These are phyloP conservation scores for Gobiocypris rarus DNA, from an alignment of 2,113 vertebrate species.

Conservation along the genomic window DNA sequence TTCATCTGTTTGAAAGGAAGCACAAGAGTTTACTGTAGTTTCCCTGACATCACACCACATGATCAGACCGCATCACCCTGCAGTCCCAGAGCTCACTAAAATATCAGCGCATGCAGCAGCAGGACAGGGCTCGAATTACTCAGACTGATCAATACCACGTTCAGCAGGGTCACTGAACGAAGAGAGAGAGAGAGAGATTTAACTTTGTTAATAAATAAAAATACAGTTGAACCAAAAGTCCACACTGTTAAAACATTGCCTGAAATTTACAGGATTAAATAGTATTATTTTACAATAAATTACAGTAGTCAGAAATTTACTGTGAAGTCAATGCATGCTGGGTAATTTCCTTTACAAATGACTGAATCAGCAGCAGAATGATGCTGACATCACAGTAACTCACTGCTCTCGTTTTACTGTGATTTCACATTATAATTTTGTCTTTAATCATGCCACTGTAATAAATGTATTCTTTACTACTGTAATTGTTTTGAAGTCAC, in stretches of 20 bases:
- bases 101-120: conserved; percentile 41
- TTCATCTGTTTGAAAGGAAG: background rate
- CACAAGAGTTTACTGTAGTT: conserved; percentile 1
- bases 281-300: too few relatives aligned
- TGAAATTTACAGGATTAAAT: too few relatives aligned
- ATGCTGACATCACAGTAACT: too few relatives aligned
- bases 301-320: too few relatives aligned
- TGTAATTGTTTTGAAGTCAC: too few relatives aligned
- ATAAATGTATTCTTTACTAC: too few relatives aligned
- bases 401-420: too few relatives aligned
- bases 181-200: background rate
- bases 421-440: too few relatives aligned
- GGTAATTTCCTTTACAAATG: too few relatives aligned
- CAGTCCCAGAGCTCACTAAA: conserved; percentile 2
- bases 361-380: too few relatives aligned
- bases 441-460: too few relatives aligned
- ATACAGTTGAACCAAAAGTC: background rate
- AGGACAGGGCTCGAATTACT: conserved; percentile 60
- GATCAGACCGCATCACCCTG: background rate
- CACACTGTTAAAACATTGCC: background rate
- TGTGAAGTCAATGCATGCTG: too few relatives aligned
- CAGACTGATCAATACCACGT: conserved; percentile 60
- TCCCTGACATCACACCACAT: background rate
- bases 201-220: background rate
- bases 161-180: conserved; percentile 49